phyloP scores from a whole-genome alignment of 2,113 vertebrate genomes.

The Nesogale talazaci region DNA sequence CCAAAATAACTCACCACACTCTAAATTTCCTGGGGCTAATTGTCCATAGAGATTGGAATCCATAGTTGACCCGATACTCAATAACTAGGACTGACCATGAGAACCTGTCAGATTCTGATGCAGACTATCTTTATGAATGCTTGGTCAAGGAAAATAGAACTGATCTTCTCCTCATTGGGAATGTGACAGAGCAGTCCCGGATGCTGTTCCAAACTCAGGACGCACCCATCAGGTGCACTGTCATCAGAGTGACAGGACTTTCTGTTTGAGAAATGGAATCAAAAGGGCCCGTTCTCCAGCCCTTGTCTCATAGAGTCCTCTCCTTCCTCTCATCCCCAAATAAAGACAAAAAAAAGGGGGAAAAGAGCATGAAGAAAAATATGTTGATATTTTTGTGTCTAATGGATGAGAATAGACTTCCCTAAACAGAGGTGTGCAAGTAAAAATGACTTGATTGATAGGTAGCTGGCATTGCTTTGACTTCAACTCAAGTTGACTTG shows the following conservation, averaged over 20 bases:
- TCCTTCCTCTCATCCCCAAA: too few species aligned
- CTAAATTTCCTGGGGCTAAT: constrained; percentile 80
- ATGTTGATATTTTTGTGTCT: constrained; percentile 84
- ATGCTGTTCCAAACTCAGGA: too few species aligned
- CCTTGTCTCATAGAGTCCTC: too few species aligned
- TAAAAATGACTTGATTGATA: constrained; percentile 82
- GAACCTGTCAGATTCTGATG: constrained; percentile 84
- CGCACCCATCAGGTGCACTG: too few species aligned
- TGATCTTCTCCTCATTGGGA: too few species aligned
- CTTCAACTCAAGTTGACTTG: background rate
- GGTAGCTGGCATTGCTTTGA: background rate
- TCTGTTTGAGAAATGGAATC: too few species aligned
- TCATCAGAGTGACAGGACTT: too few species aligned
- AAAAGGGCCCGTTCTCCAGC: too few species aligned
- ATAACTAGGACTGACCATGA: constrained; percentile 81
- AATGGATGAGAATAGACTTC: constrained; percentile 85
- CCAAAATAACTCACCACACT: constrained; percentile 84
- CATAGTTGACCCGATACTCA: constrained; percentile 82
- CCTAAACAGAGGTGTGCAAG: constrained; percentile 85
- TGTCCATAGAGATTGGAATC: constrained; percentile 79
- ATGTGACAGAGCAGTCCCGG: too few species aligned
- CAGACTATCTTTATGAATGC: constrained; percentile 82
- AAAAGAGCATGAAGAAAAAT: constrained; percentile 86
- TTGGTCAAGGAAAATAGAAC: too few species aligned
- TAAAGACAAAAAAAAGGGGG: too few species aligned